Percentiles rank a stretch among this genome's conserved stretches.
Conservation (phyloP, 2,113 vertebrate species). For the Zingel zingel region DNA sequence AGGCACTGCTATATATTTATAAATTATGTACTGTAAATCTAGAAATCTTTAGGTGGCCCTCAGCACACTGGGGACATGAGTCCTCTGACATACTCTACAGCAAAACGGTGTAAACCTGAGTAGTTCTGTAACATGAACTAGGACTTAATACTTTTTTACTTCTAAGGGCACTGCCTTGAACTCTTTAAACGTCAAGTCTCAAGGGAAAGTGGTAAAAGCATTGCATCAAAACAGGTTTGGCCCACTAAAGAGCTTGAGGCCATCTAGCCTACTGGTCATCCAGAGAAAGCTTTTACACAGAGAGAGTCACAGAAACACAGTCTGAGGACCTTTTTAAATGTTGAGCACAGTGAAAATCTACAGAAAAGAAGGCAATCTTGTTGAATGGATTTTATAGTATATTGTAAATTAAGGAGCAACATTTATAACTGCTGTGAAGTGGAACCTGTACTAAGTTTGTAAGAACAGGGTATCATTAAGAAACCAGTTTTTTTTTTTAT, state of each 20-base stretch:
- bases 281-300: slow-evolving; percentile 65
- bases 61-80: slow-evolving; percentile 3
- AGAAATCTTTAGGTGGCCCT: slow-evolving; percentile 21
- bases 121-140: slow-evolving; percentile 43
- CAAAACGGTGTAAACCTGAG: slow-evolving; percentile 32
- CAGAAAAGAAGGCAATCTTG: slow-evolving; percentile 19
- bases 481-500: not conserved
- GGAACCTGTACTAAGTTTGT: not conserved
- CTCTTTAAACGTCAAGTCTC: slow-evolving; percentile 66
- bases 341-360: slow-evolving; percentile 2
- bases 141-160: slow-evolving; percentile 52
- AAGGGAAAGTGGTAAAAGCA: slow-evolving; percentile 68
- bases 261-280: slow-evolving; percentile 42
- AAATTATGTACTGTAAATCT: slow-evolving; percentile 41
- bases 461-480: not conserved
- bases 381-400: slow-evolving; percentile 10
- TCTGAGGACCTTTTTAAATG: slow-evolving; percentile 52
- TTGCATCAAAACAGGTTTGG: slow-evolving; percentile 63
- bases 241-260: slow-evolving; percentile 48
- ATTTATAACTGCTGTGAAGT: not conserved
- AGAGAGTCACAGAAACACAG: slow-evolving; percentile 46
- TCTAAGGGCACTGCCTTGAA: slow-evolving; percentile 56
- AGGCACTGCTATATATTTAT: slow-evolving; percentile 21
- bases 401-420: slow-evolving; percentile 13
- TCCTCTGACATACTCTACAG: slow-evolving; percentile 42